Conservation (phyloP, 2,888 invertebrate species). For the Cataglyphis cursor region DNA sequence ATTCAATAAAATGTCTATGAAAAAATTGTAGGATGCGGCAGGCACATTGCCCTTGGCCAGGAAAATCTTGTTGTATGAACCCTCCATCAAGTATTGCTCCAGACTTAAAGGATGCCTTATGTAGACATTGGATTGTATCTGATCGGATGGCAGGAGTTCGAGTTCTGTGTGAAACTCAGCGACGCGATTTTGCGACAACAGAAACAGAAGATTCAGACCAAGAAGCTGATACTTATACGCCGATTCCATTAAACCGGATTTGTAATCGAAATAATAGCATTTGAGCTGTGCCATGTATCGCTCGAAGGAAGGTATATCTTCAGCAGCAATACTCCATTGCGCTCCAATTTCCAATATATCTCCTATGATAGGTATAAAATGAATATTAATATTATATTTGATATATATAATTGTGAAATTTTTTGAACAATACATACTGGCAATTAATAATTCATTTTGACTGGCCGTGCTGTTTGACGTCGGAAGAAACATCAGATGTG, state of each 20-base stretch:
- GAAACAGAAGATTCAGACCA: constrained; percentile 96
- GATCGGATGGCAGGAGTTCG: constrained; percentile 96
- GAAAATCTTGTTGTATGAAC: constrained; percentile 97
- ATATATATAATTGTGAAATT: background rate
- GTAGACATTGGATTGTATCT: constrained; percentile 97
- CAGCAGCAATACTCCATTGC: constrained; percentile 96
- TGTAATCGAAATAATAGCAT: constrained; percentile 97
- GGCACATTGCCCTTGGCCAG: constrained; percentile 96
- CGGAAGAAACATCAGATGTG: constrained; percentile 94
- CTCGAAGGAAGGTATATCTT: constrained; percentile 98
- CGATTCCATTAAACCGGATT: constrained; percentile 95
- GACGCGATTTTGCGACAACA: constrained; percentile 97
- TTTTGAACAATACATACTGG: constrained; percentile 88
- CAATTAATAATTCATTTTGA: constrained; percentile 94
- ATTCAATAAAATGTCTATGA: constrained; percentile 98
- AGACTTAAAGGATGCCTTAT: constrained; percentile 97
- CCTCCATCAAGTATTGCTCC: constrained; percentile 99
- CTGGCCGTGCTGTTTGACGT: constrained; percentile 92
- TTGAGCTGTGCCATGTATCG: constrained; percentile 99
- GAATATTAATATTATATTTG: background rate
- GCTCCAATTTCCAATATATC: constrained; percentile 98
- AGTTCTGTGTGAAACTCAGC: constrained; percentile 99
- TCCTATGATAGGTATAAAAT: constrained; percentile 84
- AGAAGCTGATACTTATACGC: constrained; percentile 97
- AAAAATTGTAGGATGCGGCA: constrained; percentile 97